Base-by-base conservation (phyloP, 2,113 vertebrate genomes). In the Scolopax mira region DNA sequence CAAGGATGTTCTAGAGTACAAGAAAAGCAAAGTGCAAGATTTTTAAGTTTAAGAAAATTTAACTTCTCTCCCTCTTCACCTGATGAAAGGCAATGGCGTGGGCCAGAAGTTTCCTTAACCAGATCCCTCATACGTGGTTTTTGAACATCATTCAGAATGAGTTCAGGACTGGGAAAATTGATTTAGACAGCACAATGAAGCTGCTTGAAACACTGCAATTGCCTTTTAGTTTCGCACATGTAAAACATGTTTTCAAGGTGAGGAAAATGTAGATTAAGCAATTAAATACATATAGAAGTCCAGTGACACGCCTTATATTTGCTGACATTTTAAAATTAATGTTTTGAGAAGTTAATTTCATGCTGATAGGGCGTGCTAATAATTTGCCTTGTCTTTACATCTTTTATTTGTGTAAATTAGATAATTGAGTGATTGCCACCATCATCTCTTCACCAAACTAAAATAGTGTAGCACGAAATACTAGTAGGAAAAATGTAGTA, bases 171-270 rank as follows among this genome's bases (percentile, higher is more conserved):
- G 98, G 98, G 60, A 98, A 96, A 88, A 96, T 97, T 69, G 70
- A 87, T 44, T 61, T 98, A 35, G 89, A 97, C 0, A 88, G 90
- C 69, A 83, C 97, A 39, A n/a, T 95, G 64, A 96, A 79, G n/a
- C 81, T 98, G 24, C 95, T 98, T 87, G 93, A 97, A 93, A 98
- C 97, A 84, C 79, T 98, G 77, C 51, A 97, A 35, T 22, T 98
- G 7, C 30, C 11, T 16, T 98, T 97, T 39, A 92, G 93, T 88
- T 49, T 15, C 1, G 2, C 30, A 31, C 98, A 98, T 21, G 28
- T 98, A 69, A 98, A 96, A 88, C 86, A 94, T 37, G 37, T 98
- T 89, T 98, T 98, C 90, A 98, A 97, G 98, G 98, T 98, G 79
- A 98, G 97, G 55, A 85, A 46, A 64, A 82, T 21, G 25, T 61